Evolutionary conservation across 2,113 vertebrate genomes (phyloP), one percentile per base, ranked within the genome.

Genomic region (Mola mola): DNA sequence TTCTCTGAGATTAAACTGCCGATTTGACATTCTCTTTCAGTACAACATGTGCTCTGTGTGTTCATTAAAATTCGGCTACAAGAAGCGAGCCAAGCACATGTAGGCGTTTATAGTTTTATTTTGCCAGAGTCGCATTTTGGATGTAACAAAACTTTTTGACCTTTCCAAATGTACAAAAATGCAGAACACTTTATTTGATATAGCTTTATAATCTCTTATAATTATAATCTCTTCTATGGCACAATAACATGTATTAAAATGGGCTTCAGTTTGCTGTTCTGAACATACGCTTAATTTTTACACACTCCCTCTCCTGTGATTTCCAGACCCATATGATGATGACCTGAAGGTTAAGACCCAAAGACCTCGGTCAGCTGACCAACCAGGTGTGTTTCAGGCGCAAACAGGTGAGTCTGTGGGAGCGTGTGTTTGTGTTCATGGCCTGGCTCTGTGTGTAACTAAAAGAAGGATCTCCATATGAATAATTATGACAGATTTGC

Each of bases 271-370:
- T 29, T 29, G 6, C 28, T 29, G n/a, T n/a, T n/a, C n/a, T n/a
- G n/a, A n/a, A n/a, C n/a, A n/a, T n/a, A n/a, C n/a, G n/a, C n/a
- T n/a, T n/a, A n/a, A n/a, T n/a, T n/a, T n/a, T n/a, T n/a, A n/a
- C n/a, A n/a, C n/a, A n/a, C n/a, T n/a, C n/a, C n/a, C n/a, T 50
- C 15, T 50, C 26, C 33, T 44, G 5, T 66, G 37, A 26, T 3
- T 88, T 90, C 53, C 15, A 98, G 97, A 96, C 79, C 93, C 93
- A 61, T 95, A 93, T 0, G 95, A 97, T 73, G 96, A 96, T 72
- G 95, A 98, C 66, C 94, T 95, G 83, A 98, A 96, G 91, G 96
- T 98, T 91, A 98, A 98, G 88, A 97, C 94, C 15, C 97, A 99
- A 90, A 95, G 96, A 88, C 96, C 97, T 1, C 91, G 96, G 77